Evolutionary conservation across 2,888 invertebrate species (phyloP).

Genomic region (Alsophila aescularia): DNA sequence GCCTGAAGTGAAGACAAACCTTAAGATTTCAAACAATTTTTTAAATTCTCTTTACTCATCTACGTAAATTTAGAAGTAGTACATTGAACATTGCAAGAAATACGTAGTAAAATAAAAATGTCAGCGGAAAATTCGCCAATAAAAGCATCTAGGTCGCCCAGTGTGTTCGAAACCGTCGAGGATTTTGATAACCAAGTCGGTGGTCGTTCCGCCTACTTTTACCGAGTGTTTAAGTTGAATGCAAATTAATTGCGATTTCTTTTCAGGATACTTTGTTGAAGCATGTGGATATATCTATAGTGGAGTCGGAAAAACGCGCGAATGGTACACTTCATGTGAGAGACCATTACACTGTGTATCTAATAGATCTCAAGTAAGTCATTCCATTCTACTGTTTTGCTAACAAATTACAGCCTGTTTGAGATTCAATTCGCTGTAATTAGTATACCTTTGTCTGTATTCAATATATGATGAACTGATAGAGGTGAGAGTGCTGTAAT

Average conservation of each 20-base stretch:
- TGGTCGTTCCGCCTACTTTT: conserved; percentile 65
- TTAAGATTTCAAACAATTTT: conserved; percentile 24
- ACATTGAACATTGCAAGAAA: background rate
- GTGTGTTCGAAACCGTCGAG: conserved; percentile 64
- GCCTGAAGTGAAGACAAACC: no score
- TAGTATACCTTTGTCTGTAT: conserved; percentile 12
- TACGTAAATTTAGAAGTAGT: background rate
- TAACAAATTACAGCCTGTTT: conserved; percentile 48
- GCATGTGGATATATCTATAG: conserved; percentile 90
- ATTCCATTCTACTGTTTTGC: conserved; percentile 53
- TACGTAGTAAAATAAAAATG: conserved; percentile 47
- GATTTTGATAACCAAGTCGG: conserved; percentile 72
- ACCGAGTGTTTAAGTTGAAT: conserved; percentile 4
- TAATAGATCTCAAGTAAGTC: conserved; percentile 90
- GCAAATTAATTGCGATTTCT: conserved; percentile 30
- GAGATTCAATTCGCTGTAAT: conserved; percentile 45
- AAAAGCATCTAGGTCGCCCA: conserved; percentile 61
- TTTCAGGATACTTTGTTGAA: conserved; percentile 86
- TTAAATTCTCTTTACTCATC: conserved; percentile 5
- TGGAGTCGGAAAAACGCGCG: conserved; percentile 90
- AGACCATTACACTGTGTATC: conserved; percentile 91
- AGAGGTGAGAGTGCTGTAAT: conserved; percentile 17
- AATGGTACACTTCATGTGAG: conserved; percentile 89
- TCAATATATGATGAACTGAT: conserved; percentile 8
- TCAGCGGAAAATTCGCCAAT: conserved; percentile 64